Base-by-base conservation (phyloP, 1,140 invertebrate species). In the Drosophila grimshawi region DNA sequence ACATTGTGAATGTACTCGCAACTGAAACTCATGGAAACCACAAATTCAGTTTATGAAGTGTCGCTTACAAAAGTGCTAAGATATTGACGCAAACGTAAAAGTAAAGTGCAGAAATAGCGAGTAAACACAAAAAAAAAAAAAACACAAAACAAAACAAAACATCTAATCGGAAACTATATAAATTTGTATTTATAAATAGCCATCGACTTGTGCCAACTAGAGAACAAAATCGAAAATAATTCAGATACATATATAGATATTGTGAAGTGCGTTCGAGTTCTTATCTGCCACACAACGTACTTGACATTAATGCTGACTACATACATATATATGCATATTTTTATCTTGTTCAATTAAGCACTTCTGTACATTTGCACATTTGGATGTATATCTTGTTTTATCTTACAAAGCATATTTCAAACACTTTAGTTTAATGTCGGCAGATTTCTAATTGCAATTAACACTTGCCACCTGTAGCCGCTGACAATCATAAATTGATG, bases 171-270 rank as follows among this genome's bases (percentile, higher is more conserved):
- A 27, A 35, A 51, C 19, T 35, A 39, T 2, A 10, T 11, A 37
- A n/a, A 65, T 19, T 29, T 6, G 35, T 10, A 19, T 67, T 45
- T 67, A 73, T 48, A 73, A 66, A 68, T 73, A 68, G 56, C 48
- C 35, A 41, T 6, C 35, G 33, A 33, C 6, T 59, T 39, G 62
- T 59, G 62, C 53, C 69, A 52, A 39, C 69, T 39, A 68, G 11
- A 53, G 71, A 64, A 39, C n/a, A 67, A 70, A 60, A 39, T 45
- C 52, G 29, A 57, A 56, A 33, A 41, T 61, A 62, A 61, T 56
- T 56, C 27, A 53, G 30, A 53, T 29, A 11, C 7, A 41, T 29
- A n/a, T 43, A n/a, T 10, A 43, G 5, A 33, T 19, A 59, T 41
- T 37, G 27, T 10, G 49, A 63, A 64, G 70, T 73, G 56, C 49